Percentiles rank a stretch among this genome's conserved stretches.
These are phyloP conservation scores for Brachyptera risi DNA, from an alignment of 2,888 invertebrate species.

Conservation along the genomic window DNA sequence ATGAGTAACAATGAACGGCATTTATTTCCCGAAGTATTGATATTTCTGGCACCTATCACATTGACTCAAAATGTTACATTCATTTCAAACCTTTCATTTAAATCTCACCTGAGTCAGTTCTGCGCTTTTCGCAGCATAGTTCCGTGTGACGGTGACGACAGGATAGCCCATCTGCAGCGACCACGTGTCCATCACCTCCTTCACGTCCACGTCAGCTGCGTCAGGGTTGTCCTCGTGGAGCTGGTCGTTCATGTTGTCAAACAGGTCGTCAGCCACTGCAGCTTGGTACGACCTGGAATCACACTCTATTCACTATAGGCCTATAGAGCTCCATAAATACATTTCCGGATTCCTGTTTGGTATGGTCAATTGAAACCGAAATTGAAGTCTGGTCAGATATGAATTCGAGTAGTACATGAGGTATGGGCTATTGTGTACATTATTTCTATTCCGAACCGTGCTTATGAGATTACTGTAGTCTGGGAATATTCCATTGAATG, in stretches of 20 bases:
- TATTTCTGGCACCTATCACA: too few relatives aligned
- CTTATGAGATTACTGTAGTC: too few relatives aligned
- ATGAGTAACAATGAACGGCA: too few relatives aligned
- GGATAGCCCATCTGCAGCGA: too few relatives aligned
- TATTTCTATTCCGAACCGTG: too few relatives aligned
- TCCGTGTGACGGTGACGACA: conserved; percentile 54
- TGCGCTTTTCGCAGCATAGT: conserved; percentile 35
- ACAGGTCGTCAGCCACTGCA: conserved; percentile 80
- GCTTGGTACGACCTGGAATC: conserved; percentile 55
- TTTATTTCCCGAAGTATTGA: too few relatives aligned
- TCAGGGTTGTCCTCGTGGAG: conserved; percentile 4
- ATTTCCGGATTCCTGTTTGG: neutral
- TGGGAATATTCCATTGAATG: too few relatives aligned
- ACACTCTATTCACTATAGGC: neutral
- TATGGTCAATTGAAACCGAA: too few relatives aligned
- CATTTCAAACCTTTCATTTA: neutral
- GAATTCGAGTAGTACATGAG: too few relatives aligned
- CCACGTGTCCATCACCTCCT: conserved; percentile 85
- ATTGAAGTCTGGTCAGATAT: too few relatives aligned
- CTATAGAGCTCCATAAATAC: neutral
- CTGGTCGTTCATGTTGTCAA: conserved; percentile 67
- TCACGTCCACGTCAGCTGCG: conserved; percentile 45
- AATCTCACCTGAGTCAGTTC: conserved; percentile 36
- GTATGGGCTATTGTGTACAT: too few relatives aligned
- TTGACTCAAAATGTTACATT: neutral